Evolutionary conservation across 2,888 invertebrate species (phyloP), one percentile per base, ranked within the genome.

Genomic region (Melinaea menophilus): DNA sequence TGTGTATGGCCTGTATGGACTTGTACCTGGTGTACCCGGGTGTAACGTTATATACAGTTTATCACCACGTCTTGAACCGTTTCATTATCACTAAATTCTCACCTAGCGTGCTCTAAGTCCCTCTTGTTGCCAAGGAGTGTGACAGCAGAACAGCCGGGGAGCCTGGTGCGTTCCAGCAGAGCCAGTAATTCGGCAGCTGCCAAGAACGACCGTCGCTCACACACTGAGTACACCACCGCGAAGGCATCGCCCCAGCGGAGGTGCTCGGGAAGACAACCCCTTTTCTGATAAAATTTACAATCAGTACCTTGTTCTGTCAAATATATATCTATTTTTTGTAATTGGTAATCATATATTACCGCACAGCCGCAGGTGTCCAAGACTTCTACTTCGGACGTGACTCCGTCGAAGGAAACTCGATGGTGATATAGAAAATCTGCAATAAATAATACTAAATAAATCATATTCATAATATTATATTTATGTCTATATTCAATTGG

Each of bases 211-310:
- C 93, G 92, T 69, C 94, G 92, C 78, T 95, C 95, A 77, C 94
- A 95, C 55, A 96, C 95, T 55, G 95, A 95, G 86, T 96, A 96
- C 58, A 96, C 95, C 69, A 96, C 92, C 41, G 95, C 94, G 80
- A 95, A 95, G 0, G 95, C 95, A 77, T 96, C 96, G 37, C 95
- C 95, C 95, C 95, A 96, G 75, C 95, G 92, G 68, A 95, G 92
- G 81, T 95, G 95, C 75, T 95, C 95, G 72, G 94, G 94, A 60
- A 95, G 84, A 76, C 95, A 95, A 59, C 95, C 95, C 73, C 94
- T 93, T 86, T 94, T 93, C 95, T 94, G 65, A 81, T 33, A 59
- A 63, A 62, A 63, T 2, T 58, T 51, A 31, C 46, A 37, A 37
- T 37, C 5, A 37, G 7, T 7, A 4, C 37, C 7, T 37, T 37